Evolutionary conservation across 2,113 vertebrate genomes (phyloP).

Genomic region (Siniperca chuatsi): DNA sequence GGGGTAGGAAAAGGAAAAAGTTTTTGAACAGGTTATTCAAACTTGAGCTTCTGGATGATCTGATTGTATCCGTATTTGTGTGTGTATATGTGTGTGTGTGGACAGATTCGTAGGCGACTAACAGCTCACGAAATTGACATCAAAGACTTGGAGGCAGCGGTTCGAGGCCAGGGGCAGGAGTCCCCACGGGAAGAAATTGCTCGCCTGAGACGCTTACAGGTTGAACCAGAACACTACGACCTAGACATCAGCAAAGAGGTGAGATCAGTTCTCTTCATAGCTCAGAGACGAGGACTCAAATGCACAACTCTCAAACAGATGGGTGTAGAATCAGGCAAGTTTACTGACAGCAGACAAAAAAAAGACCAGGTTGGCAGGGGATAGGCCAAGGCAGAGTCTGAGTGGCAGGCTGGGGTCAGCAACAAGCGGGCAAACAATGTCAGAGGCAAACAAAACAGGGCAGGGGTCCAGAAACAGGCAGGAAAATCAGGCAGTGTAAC

Average conservation of each 20-base stretch:
- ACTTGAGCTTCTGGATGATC: not conserved
- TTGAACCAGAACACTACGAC: slow-evolving; percentile 88
- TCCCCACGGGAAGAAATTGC: slow-evolving; percentile 94
- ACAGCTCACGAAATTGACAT: slow-evolving; percentile 97
- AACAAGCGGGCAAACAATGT: not conserved
- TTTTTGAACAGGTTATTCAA: not conserved
- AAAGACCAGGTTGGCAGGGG: not conserved
- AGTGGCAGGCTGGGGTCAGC: not conserved
- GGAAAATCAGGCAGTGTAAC: too few species aligned
- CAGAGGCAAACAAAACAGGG: not conserved
- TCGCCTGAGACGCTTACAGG: slow-evolving; percentile 89
- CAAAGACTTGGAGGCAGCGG: slow-evolving; percentile 92
- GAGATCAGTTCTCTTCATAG: slow-evolving; percentile 18
- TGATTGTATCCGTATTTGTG: not conserved
- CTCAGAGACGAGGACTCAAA: too few species aligned
- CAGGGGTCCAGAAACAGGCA: too few species aligned
- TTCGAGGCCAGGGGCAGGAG: slow-evolving; percentile 89
- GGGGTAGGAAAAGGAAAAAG: not conserved
- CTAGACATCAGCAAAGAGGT: slow-evolving; percentile 91
- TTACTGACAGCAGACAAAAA: not conserved
- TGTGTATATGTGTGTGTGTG: slow-evolving; percentile 27
- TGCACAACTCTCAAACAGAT: not conserved
- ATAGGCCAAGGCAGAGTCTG: not conserved
- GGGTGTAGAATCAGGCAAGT: not conserved
- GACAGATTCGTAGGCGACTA: slow-evolving; percentile 90